Evolutionary conservation across 2,113 vertebrate genomes (phyloP), one percentile per base, ranked within the genome.

Genomic region (Thryonomys swinderianus): DNA sequence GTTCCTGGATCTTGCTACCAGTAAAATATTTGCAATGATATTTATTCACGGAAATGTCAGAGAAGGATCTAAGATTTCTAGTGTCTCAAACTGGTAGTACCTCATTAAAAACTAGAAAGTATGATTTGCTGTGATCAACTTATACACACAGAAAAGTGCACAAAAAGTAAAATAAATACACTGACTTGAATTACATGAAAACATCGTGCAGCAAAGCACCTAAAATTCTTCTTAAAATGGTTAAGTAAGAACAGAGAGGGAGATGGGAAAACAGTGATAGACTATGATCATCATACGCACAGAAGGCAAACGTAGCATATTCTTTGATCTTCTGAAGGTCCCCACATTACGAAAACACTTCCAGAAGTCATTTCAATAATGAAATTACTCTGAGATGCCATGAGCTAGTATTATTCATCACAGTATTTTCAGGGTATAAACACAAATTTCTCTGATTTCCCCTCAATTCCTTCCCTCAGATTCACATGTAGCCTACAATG

Each of bases 191-290:
- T 16, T 37, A 14, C 55, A 62, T 11, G 67, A 13, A 82, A 74
- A 48, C 69, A 5, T 32, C 55, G 48, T 45, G 9, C 7, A 57
- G 1, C 40, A 20, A 64, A 27, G 55, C 14, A 86, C 81, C n/a
- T 84, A 61, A 88, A 67, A 91, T 21, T 71, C 64, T 88, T 88
- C 45, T 40, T 51, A 79, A 59, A 40, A 34, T 78, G 78, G 59
- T 57, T 81, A 53, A 86, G 37, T 37, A 91, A 79, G 84, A 96
- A 59, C 20, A 74, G 51, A 61, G 34, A 37, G 51, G 84, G 87
- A 90, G 3, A 87, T 7, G 14, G 62, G 53, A 27, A 93, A 92
- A 71, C 3, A 76, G n/a, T 86, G 17, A 73, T 7, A 87, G 37
- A 73, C 2, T 6, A 79, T 45, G 7, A 85, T 5, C 1, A 89